Evolutionary conservation across 2,888 invertebrate species (phyloP).

Genomic region (Andrena bucephala): DNA sequence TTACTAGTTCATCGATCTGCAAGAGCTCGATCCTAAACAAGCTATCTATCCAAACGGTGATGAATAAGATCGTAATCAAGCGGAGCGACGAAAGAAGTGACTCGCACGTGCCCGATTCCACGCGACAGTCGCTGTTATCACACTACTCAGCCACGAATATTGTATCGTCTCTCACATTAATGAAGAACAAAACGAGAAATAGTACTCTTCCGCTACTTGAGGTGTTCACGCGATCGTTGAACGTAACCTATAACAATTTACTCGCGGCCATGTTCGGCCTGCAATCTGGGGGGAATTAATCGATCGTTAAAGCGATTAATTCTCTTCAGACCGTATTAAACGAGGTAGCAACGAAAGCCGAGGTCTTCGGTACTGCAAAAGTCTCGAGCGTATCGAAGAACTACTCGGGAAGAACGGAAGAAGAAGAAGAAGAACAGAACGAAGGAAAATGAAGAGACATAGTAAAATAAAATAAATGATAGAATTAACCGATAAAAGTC

Average conservation of each 20-base stretch:
- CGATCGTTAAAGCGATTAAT: background rate
- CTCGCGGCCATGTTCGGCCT: background rate
- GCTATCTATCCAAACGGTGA: no score
- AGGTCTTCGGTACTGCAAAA: background rate
- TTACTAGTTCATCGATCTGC: no score
- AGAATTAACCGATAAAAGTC: conserved; percentile 46
- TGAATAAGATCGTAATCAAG: no score
- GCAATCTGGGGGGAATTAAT: background rate
- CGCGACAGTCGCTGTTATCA: conserved; percentile 10
- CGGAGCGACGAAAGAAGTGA: background rate
- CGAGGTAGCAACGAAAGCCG: background rate
- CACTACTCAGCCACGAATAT: conserved; percentile 10
- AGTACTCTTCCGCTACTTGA: background rate
- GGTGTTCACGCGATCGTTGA: conserved; percentile 1
- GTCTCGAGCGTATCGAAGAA: background rate
- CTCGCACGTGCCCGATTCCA: conserved; percentile 34
- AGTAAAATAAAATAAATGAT: conserved; percentile 58
- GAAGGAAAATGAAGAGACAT: conserved; percentile 3
- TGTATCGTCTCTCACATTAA: background rate
- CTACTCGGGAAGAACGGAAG: background rate
- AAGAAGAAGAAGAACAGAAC: background rate
- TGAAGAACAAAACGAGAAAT: background rate
- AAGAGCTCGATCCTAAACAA: no score
- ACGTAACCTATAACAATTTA: background rate
- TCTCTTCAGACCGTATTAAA: background rate